These are phyloP conservation scores for Rotaria macrura DNA, from an alignment of 2,888 invertebrate genomes.

Conservation along the genomic window DNA sequence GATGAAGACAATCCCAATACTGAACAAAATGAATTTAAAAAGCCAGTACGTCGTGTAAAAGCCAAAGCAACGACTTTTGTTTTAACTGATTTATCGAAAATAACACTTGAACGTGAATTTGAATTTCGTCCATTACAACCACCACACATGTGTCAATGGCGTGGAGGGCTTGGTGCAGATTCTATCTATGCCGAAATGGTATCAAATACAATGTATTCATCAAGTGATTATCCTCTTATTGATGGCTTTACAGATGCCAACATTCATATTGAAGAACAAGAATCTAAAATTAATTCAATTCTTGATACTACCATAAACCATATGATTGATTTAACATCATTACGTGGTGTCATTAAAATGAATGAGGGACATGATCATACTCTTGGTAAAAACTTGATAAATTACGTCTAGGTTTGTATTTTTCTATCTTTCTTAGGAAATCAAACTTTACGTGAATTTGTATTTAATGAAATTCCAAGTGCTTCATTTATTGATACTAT, in stretches of 20 bases:
- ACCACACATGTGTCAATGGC: background rate
- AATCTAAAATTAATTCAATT: background rate
- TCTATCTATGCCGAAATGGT: background rate
- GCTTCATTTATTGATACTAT: constrained; percentile 15
- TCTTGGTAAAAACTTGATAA: background rate
- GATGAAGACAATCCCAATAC: background rate
- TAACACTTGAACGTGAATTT: background rate
- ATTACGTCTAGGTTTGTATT: background rate
- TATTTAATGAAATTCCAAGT: constrained; percentile 10
- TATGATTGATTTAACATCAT: background rate
- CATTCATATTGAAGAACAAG: background rate
- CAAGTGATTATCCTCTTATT: constrained; percentile 7
- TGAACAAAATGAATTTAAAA: background rate
- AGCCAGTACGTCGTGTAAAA: background rate
- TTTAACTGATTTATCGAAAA: background rate
- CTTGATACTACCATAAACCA: background rate
- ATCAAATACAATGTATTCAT: background rate
- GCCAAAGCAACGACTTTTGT: background rate
- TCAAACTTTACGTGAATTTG: constrained; percentile 4
- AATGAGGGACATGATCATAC: background rate
- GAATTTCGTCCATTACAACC: constrained; percentile 6
- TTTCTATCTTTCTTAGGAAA: background rate
- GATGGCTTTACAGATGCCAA: background rate
- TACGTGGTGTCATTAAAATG: background rate
- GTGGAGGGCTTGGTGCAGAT: background rate